Conservation (phyloP, 2,888 invertebrate genomes). For the Schizaphis graminum region DNA sequence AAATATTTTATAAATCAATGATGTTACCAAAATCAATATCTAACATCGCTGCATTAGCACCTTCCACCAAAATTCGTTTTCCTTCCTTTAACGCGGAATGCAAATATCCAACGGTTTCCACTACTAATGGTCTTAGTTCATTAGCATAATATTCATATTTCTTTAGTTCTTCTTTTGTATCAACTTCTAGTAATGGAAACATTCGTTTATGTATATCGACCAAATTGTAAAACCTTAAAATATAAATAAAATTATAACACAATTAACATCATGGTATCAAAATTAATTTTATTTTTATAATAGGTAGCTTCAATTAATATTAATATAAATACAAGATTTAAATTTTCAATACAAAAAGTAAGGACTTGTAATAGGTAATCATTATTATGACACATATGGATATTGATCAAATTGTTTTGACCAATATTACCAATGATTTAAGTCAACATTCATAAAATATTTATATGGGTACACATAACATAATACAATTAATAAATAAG, state of each 20-base stretch:
- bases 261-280: background rate
- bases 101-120: slow-evolving; percentile 91
- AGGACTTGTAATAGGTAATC: background rate
- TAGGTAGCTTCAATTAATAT: background rate
- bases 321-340: background rate
- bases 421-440: background rate
- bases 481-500: background rate
- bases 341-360: background rate
- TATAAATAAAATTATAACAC: background rate
- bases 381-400: background rate
- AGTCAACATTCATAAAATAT: background rate
- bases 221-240: slow-evolving; percentile 81
- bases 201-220: slow-evolving; percentile 85
- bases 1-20: background rate
- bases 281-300: background rate
- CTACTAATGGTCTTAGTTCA: slow-evolving; percentile 85
- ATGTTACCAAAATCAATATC: slow-evolving; percentile 95
- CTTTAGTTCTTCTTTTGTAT: slow-evolving; percentile 84
- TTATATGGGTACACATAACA: background rate
- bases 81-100: slow-evolving; percentile 82
- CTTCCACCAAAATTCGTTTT: slow-evolving; percentile 92
- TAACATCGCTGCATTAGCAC: slow-evolving; percentile 98
- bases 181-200: slow-evolving; percentile 86
- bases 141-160: slow-evolving; percentile 80
- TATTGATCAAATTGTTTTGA: background rate